Evolutionary conservation across 2,888 invertebrate species (phyloP).

Genomic region (Falcaria lacertinaria): DNA sequence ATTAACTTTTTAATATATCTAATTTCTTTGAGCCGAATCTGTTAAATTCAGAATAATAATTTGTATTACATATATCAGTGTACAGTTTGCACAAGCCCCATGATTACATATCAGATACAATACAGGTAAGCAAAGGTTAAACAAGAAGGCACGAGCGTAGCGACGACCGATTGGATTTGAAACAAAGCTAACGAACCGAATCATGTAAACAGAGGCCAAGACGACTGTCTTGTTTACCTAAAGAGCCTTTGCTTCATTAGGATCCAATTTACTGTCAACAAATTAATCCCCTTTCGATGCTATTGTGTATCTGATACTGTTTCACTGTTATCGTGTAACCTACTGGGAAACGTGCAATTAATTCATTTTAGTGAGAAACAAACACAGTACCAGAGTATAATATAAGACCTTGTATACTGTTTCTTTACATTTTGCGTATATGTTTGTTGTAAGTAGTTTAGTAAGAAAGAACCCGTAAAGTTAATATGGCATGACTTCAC

Average conservation of each 20-base stretch:
- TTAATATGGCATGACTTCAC: too few species aligned
- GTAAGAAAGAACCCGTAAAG: too few species aligned
- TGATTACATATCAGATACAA: not conserved
- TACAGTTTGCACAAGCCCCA: not conserved
- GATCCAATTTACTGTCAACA: slow-evolving; percentile 79
- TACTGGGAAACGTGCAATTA: slow-evolving; percentile 9
- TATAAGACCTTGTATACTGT: too few species aligned
- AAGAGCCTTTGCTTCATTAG: slow-evolving; percentile 80
- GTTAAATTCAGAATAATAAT: too few species aligned
- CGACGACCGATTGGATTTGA: slow-evolving; percentile 59
- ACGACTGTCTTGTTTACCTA: slow-evolving; percentile 77
- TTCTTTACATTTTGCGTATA: too few species aligned
- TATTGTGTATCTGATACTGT: slow-evolving; percentile 42
- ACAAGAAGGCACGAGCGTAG: slow-evolving; percentile 7
- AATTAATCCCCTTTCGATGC: slow-evolving; percentile 66
- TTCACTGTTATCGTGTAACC: slow-evolving; percentile 20
- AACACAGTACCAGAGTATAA: too few species aligned
- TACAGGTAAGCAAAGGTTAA: slow-evolving; percentile 6
- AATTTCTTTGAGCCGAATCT: too few species aligned
- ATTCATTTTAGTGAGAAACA: not conserved
- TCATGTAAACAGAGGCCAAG: slow-evolving; percentile 77
- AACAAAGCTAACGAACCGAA: slow-evolving; percentile 79
- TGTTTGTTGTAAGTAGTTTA: too few species aligned
- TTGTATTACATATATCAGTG: too few species aligned
- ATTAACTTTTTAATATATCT: too few species aligned